Conservation (phyloP, 2,888 invertebrate species). For the Heliothis peltigera region DNA sequence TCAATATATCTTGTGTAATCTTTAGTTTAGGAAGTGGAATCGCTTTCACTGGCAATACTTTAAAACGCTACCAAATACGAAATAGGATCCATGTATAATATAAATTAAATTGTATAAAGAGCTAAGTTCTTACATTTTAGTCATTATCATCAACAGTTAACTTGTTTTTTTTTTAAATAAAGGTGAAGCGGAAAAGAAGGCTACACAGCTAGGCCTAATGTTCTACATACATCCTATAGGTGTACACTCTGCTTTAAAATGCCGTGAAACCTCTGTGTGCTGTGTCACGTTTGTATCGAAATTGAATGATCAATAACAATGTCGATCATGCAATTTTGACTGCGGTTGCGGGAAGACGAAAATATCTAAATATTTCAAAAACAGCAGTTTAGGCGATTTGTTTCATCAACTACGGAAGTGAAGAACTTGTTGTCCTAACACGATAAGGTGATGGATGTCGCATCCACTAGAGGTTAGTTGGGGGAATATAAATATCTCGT, state of each 20-base stretch:
- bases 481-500: conserved; percentile 28
- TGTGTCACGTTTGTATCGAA: conserved; percentile 54
- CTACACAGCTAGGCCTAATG: conserved; percentile 35
- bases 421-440: background rate
- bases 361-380: conserved; percentile 22
- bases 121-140: conserved; percentile 22
- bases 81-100: conserved; percentile 8
- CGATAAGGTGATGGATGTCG: background rate
- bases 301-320: conserved; percentile 72
- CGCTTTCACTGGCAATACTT: conserved; percentile 31
- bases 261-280: conserved; percentile 4
- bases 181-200: conserved; percentile 8
- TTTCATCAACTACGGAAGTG: background rate
- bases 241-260: conserved; percentile 4
- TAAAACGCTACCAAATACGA: conserved; percentile 37
- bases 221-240: conserved; percentile 4
- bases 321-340: conserved; percentile 74
- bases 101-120: conserved; percentile 22
- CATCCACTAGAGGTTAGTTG: conserved; percentile 10
- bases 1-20: conserved; percentile 43
- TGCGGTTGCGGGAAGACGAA: conserved; percentile 15
- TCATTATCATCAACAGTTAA: conserved; percentile 30
- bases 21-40: conserved; percentile 37
- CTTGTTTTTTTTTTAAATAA: conserved; percentile 3
- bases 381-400: background rate